A percentile compares a stretch with the other conserved stretches of the same genome.
Conservation (phyloP, 2,113 vertebrate species). For the Stomatorhinus ivindoensis region DNA sequence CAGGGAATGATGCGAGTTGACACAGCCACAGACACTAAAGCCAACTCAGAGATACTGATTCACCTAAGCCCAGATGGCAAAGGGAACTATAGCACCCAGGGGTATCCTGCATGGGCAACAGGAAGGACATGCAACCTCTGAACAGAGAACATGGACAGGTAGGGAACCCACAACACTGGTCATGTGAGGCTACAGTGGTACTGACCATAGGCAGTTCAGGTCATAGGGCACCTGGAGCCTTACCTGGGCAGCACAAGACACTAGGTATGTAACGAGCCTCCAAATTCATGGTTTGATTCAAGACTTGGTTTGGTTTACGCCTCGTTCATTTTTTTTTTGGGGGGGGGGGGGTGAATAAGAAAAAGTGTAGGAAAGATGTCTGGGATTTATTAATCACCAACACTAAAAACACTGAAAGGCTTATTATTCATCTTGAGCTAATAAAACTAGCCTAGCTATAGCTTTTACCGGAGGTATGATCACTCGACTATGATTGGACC, state of each 20-base stretch:
- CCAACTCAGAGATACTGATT: neutral
- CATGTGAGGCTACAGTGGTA: neutral
- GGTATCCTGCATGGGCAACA: neutral
- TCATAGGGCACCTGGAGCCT: neutral
- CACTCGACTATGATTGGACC: too few species aligned
- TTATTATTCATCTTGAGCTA: too few species aligned
- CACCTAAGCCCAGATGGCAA: neutral
- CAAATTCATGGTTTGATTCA: neutral
- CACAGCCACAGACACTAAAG: neutral
- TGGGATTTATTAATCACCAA: neutral
- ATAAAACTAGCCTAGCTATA: too few species aligned
- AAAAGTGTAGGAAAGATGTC: neutral
- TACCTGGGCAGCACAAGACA: neutral
- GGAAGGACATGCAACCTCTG: neutral
- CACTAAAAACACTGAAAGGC: neutral
- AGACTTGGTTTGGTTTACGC: neutral
- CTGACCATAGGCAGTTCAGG: neutral
- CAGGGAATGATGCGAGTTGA: neutral
- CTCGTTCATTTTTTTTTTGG: neutral
- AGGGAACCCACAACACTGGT: neutral
- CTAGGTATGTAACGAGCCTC: neutral
- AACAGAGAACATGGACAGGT: neutral
- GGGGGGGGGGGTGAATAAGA: neutral
- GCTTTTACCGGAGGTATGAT: too few species aligned
- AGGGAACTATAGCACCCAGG: neutral